Evolutionary conservation across 1,140 invertebrate genomes (phyloP), one percentile per base, ranked within the genome.

Genomic region (Gerris buenoi): DNA sequence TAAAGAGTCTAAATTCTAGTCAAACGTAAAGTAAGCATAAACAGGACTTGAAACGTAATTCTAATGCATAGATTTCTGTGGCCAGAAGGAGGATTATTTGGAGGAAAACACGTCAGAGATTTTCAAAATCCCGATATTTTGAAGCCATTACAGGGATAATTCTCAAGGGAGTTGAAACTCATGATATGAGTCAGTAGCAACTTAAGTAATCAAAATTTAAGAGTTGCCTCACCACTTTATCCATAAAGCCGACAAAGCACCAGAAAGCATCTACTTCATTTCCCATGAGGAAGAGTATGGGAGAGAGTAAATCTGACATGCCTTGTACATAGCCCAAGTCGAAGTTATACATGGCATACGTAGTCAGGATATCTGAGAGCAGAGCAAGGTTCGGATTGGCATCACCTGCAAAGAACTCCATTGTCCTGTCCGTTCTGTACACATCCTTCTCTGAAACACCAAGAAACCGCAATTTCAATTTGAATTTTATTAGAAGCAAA

Each of bases 301-400:
- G 96, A 22, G 94, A 91, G 29, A 98, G 79, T 60, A 99, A 81
- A 80, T 99, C 97, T 74, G 92, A 96, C 97, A 99, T 99, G 22
- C 97, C 92, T 77, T 93, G 90, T 0, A 95, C 91, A 73, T 94
- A 93, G 72, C 95, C 95, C 68, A 99, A 79, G 81, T 99, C 96
- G 79, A 99, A 99, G 79, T 99, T 97, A 76, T 97, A 98, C 95
- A 99, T 98, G n/a, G 95, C 88, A 77, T 98, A 99, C 0, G 96
- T 98, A 91, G 98, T 96, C 1, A 99, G 81, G 74, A 99, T 93
- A 74, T 97, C 91, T 72, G 89, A 85, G 0, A 99, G 78, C 23
- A 89, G 82, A 66, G 84, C 79, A 28, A 98, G 79, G 79, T 98
- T 95, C 13, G 86, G 83, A 79, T 97, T 97, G 72, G 93, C 85